Percentiles rank a stretch among this genome's conserved stretches.
Evolutionary conservation across 2,797 vertebrate species (phyloP).

Genomic region (Amphiprion clarkii): DNA sequence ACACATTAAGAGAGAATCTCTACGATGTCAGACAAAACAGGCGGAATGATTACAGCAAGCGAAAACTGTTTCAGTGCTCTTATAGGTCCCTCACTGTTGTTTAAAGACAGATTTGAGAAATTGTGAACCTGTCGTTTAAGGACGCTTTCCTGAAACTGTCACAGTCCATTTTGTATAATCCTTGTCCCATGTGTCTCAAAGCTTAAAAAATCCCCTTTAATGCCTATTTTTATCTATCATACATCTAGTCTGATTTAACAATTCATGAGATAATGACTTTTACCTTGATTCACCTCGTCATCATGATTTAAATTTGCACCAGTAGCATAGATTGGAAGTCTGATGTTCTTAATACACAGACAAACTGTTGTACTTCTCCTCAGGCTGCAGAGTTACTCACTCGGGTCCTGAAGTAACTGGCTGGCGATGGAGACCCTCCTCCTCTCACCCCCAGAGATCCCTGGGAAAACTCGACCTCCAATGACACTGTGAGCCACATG

Average conservation of each 20-base stretch:
- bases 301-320: slow-evolving; percentile 25
- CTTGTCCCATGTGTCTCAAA: neutral
- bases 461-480: slow-evolving; percentile 87
- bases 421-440: slow-evolving; percentile 94
- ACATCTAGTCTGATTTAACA: neutral
- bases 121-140: neutral
- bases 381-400: slow-evolving; percentile 83
- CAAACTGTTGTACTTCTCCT: neutral
- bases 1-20: no score
- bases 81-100: neutral
- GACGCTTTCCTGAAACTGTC: slow-evolving; percentile 7
- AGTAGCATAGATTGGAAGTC: neutral
- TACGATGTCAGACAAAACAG: neutral
- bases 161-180: slow-evolving; percentile 18
- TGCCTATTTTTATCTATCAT: slow-evolving; percentile 10
- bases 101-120: neutral
- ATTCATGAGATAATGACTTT: slow-evolving; percentile 1
- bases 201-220: slow-evolving; percentile 1
- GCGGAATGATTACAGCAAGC: neutral
- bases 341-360: neutral
- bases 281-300: slow-evolving; percentile 1
- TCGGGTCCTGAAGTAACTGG: slow-evolving; percentile 95
- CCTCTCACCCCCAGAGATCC: slow-evolving; percentile 94
- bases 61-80: neutral
- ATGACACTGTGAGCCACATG: slow-evolving; percentile 92